Conservation (phyloP, 2,113 vertebrate genomes). For the Symphodus melops region DNA sequence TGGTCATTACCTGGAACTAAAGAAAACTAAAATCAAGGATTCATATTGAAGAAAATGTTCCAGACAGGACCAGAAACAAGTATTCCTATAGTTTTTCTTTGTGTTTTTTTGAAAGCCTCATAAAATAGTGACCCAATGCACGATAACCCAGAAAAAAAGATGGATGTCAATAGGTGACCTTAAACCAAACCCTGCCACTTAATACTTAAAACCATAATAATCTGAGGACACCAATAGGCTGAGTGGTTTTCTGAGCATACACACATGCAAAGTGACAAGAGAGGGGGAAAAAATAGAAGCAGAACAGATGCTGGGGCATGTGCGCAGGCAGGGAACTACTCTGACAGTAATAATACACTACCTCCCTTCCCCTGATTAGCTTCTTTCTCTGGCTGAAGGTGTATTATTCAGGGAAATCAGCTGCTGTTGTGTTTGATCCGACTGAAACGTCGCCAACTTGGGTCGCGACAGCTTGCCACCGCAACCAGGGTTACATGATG, state of each 20-base stretch:
- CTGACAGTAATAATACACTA: conserved; percentile 66
- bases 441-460: conserved; percentile 9
- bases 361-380: conserved; percentile 68
- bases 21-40: no score
- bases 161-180: not conserved
- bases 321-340: conserved; percentile 38
- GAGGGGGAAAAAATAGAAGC: not conserved
- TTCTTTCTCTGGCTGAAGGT: conserved; percentile 56
- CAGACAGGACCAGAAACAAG: no score
- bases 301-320: conserved; percentile 16
- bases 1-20: no score
- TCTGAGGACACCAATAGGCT: not conserved
- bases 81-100: no score
- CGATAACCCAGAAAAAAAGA: no score
- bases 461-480: not conserved
- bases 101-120: no score
- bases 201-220: no score
- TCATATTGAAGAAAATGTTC: no score
- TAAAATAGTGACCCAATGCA: no score
- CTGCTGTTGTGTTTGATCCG: conserved; percentile 52
- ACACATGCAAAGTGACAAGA: conserved; percentile 3
- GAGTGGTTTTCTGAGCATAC: conserved; percentile 1
- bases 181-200: not conserved
- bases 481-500: not conserved
- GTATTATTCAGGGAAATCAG: conserved; percentile 68